A percentile compares a stretch with the other conserved stretches of the same genome.
These are phyloP conservation scores for Trachops cirrhosus DNA, from an alignment of 2,797 vertebrate genomes.

Conservation along the genomic window DNA sequence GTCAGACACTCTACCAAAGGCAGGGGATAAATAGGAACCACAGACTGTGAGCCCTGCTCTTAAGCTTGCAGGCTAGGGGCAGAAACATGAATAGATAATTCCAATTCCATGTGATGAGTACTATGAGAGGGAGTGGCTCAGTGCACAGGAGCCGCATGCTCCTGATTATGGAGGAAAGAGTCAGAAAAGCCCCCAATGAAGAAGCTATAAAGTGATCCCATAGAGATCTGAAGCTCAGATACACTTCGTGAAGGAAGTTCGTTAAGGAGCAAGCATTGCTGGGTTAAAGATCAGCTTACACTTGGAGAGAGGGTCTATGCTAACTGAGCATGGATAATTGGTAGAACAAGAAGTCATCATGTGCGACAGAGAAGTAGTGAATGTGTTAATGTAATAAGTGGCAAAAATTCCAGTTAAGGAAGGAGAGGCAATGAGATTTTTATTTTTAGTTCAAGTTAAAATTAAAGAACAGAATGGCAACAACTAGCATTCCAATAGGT, in stretches of 20 bases:
- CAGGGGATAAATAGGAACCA: background rate
- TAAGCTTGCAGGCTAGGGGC: background rate
- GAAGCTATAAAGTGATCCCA: background rate
- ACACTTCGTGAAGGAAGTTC: background rate
- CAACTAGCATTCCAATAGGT: background rate
- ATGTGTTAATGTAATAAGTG: background rate
- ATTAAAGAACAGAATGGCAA: background rate
- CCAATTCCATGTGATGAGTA: background rate
- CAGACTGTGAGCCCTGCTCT: fast-evolving
- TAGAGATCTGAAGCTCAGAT: background rate
- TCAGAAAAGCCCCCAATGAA: background rate
- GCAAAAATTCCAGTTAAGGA: background rate
- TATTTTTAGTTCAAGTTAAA: background rate
- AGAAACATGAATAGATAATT: background rate
- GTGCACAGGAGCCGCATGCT: background rate
- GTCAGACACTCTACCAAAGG: background rate
- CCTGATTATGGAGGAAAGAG: background rate
- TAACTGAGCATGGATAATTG: background rate
- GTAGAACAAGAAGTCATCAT: background rate
- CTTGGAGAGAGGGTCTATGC: background rate
- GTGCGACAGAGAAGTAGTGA: background rate
- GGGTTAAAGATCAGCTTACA: background rate
- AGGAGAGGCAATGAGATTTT: background rate
- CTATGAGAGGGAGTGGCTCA: background rate
- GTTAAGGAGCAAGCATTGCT: background rate